Evolutionary conservation across 2,888 invertebrate genomes (phyloP).

Genomic region (Druceiella hillmani): DNA sequence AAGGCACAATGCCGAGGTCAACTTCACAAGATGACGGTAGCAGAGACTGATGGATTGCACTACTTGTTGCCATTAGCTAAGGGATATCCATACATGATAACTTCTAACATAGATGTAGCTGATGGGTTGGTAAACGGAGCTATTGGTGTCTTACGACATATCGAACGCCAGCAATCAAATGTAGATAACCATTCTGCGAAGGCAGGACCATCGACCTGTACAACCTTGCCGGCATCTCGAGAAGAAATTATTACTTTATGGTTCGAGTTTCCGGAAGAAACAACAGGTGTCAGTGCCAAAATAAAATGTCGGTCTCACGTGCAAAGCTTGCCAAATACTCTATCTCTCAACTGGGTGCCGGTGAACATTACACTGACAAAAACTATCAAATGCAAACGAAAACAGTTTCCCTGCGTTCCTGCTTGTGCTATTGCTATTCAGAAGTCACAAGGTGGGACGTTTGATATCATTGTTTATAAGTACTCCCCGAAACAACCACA

Average conservation of each 20-base stretch:
- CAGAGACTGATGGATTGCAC: slow-evolving; percentile 27
- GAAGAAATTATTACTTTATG: slow-evolving; percentile 20
- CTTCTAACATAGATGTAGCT: slow-evolving; percentile 28
- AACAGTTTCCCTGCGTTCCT: no score
- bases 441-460: slow-evolving; percentile 23
- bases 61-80: slow-evolving; percentile 22
- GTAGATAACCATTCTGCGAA: slow-evolving; percentile 14
- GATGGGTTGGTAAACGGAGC: slow-evolving; percentile 30
- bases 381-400: slow-evolving; percentile 22
- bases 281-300: slow-evolving; percentile 17
- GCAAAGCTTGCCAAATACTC: slow-evolving; percentile 17
- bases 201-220: slow-evolving; percentile 20
- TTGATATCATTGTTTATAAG: slow-evolving; percentile 21
- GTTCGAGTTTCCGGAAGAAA: slow-evolving; percentile 20
- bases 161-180: slow-evolving; percentile 20
- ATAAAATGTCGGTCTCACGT: no score
- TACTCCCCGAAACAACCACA: slow-evolving; percentile 20
- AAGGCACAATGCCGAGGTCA: slow-evolving; percentile 13
- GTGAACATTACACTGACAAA: slow-evolving; percentile 21
- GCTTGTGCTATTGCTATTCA: slow-evolving; percentile 21
- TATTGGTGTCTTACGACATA: slow-evolving; percentile 24
- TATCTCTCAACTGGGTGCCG: slow-evolving; percentile 20
- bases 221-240: slow-evolving; percentile 13
- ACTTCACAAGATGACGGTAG: slow-evolving; percentile 15
- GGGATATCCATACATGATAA: slow-evolving; percentile 24